phyloP scores from a whole-genome alignment of 2,113 vertebrate species.

The Actenoides lindsayi region DNA sequence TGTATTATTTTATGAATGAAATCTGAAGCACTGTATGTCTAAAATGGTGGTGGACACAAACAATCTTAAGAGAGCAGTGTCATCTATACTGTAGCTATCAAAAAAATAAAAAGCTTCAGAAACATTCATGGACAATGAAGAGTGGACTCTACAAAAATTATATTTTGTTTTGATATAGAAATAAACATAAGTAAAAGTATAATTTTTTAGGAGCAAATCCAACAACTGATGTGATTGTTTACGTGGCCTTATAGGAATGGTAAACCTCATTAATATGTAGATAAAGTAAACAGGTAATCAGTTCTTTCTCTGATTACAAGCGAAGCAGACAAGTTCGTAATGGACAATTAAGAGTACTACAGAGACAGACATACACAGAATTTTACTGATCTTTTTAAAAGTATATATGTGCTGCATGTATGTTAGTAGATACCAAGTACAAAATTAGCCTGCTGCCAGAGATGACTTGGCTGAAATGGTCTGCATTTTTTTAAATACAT shows the following conservation, averaged over 20 bases:
- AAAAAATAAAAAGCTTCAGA: not conserved
- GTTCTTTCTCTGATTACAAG: not conserved
- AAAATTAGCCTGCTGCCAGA: not conserved
- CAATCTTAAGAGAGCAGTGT: not conserved
- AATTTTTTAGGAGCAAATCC: not conserved
- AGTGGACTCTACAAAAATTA: not conserved
- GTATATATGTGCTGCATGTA: rapidly evolving
- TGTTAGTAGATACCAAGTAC: not conserved
- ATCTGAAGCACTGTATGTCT: constrained; percentile 1
- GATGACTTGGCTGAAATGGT: not conserved
- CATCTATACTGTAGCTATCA: not conserved
- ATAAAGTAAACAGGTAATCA: not conserved
- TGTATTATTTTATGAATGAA: not conserved
- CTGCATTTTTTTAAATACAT: not conserved
- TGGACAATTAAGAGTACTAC: not conserved
- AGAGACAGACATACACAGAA: not conserved
- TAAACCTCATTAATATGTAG: not conserved
- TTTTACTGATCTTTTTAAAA: not conserved
- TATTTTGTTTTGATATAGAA: not conserved
- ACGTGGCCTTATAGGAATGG: not conserved
- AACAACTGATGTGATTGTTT: not conserved
- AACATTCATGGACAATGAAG: not conserved
- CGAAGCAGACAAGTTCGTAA: not conserved
- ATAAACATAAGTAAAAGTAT: not conserved
- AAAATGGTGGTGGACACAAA: not conserved